phyloP scores from a whole-genome alignment of 2,797 vertebrate species.

The Smutsia temminckii region DNA sequence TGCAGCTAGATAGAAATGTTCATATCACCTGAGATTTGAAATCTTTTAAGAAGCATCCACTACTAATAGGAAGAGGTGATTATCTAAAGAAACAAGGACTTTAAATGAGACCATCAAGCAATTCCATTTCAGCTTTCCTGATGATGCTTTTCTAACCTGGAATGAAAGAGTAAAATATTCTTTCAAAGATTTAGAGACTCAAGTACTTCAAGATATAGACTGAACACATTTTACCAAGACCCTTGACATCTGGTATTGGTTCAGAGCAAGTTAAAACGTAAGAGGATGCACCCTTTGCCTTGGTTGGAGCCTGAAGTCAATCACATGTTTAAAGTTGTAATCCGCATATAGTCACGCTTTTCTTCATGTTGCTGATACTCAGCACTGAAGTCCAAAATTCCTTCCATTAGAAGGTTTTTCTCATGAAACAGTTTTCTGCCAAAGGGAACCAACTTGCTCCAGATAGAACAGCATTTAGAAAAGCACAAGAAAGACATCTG shows the following conservation, averaged over 20 bases:
- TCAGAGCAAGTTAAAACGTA: background rate
- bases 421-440: slow-evolving; percentile 36
- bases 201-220: background rate
- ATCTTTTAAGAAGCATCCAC: background rate
- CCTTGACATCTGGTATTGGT: background rate
- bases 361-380: background rate
- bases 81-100: slow-evolving; percentile 24
- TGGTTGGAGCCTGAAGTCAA: background rate
- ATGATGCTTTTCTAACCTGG: background rate
- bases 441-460: slow-evolving; percentile 8
- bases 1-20: background rate
- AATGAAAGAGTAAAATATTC: slow-evolving; percentile 13
- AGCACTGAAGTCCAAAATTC: background rate
- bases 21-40: slow-evolving; percentile 28
- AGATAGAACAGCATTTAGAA: slow-evolving; percentile 17
- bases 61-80: background rate
- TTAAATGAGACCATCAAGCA: background rate
- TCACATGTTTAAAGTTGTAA: background rate
- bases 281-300: slow-evolving; percentile 30
- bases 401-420: slow-evolving; percentile 35
- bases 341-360: background rate
- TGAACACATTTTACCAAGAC: background rate
- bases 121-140: background rate
- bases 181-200: slow-evolving; percentile 46
- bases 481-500: slow-evolving; percentile 5